Evolutionary conservation across 2,888 invertebrate species (phyloP), one percentile per base, ranked within the genome.

Genomic region (Chaitophorus viminalis): DNA sequence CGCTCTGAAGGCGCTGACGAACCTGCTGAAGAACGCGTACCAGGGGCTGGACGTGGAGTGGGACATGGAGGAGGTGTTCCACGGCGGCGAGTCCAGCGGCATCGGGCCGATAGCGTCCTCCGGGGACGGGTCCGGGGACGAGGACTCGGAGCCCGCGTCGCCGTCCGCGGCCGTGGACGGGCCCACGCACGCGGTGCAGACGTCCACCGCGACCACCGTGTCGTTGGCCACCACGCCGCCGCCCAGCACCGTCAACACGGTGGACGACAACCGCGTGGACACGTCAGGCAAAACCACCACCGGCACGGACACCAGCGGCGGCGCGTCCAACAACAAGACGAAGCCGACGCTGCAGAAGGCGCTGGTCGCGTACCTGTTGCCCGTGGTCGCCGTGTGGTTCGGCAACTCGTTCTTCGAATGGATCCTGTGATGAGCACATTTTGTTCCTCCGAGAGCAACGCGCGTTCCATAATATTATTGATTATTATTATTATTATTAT

Each of bases 31-130:
- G 91, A 96, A 95, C 91, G 98, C 98, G 0, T 97, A 95, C 92
- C 97, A 97, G 91, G 98, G 98, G 0, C 94, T 95, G 90, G 97
- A 98, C 91, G 97, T 98, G 60, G 96, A 97, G 90, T 97, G 96
- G 96, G 95, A 95, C 90, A 93, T 92, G 90, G 93, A 89, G 29
- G 94, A 89, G 81, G 82, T 89, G 75, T 89, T 85, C 70, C 89
- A 89, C 17, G 85, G 79, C 4, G 82, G 81, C 39, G 88, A 84
- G 54, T 78, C 87, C 3, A 89, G 89, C 74, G 89, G 89, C 76
- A 77, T 85, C 39, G 89, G 89, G 9, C 68, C 77, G 39, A 84
- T 83, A 18, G 72, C 72, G 29, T 74, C 83, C 11, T 84, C 88
- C 3, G 88, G 83, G 25, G 88, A 78, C 70, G 83, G 83, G 31